Evolutionary conservation across 1,140 invertebrate species (phyloP).

Genomic region (Drosophila simulans): DNA sequence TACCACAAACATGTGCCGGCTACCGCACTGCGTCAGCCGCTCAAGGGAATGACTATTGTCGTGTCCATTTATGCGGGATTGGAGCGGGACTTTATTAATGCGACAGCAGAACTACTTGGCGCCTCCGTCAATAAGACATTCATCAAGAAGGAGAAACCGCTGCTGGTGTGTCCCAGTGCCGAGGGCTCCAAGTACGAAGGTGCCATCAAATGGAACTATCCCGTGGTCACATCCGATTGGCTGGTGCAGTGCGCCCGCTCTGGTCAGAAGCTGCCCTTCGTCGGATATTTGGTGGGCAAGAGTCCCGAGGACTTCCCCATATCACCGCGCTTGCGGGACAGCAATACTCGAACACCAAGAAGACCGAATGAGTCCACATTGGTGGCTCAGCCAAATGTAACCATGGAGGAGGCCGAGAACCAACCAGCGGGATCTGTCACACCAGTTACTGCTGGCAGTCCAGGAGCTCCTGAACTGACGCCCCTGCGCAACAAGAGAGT

Average conservation of each 20-base stretch:
- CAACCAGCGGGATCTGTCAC: constrained; percentile 14
- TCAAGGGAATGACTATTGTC: constrained; percentile 90
- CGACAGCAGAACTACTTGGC: constrained; percentile 89
- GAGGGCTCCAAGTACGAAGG: constrained; percentile 93
- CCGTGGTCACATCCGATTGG: constrained; percentile 91
- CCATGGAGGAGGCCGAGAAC: constrained; percentile 28
- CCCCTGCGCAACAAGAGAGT: constrained; percentile 73
- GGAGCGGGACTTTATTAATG: constrained; percentile 90
- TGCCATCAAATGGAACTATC: constrained; percentile 92
- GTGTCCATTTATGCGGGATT: constrained; percentile 90
- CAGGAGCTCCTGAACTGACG: constrained; percentile 50
- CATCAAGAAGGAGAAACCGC: constrained; percentile 85
- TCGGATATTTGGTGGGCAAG: constrained; percentile 87
- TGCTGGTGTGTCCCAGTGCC: constrained; percentile 89
- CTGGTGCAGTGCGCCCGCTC: constrained; percentile 88
- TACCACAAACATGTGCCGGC: constrained; percentile 88
- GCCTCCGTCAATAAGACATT: constrained; percentile 87
- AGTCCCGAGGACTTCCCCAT: constrained; percentile 68
- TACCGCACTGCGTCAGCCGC: constrained; percentile 85
- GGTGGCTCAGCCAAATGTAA: neutral
- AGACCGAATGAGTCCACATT: constrained; percentile 2
- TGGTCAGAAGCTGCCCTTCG: constrained; percentile 86
- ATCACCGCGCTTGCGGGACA: constrained; percentile 58
- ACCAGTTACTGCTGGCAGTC: neutral
- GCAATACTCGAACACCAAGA: constrained; percentile 22